These are phyloP conservation scores for Brachyistius frenatus DNA, from an alignment of 2,113 vertebrate species.

Conservation along the genomic window DNA sequence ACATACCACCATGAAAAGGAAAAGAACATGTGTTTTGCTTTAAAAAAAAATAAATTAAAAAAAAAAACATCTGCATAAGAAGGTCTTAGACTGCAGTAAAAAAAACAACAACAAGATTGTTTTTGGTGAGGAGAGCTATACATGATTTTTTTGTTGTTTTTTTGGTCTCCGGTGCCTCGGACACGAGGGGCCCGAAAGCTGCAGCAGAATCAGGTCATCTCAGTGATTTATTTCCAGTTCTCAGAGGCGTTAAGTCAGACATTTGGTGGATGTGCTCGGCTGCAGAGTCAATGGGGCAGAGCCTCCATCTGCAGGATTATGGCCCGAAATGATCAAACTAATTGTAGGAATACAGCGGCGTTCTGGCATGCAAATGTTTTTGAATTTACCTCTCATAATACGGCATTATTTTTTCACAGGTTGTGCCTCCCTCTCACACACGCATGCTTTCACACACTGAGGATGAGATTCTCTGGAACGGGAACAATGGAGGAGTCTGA, in stretches of 20 bases:
- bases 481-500: neutral
- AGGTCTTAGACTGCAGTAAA: neutral
- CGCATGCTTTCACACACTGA: neutral
- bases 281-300: constrained; percentile 49
- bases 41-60: fast-evolving
- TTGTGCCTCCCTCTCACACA: neutral
- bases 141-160: constrained; percentile 17
- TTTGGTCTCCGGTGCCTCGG: neutral
- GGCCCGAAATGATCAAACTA: constrained; percentile 40
- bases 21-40: constrained; percentile 7
- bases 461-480: neutral
- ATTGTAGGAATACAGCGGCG: constrained; percentile 21
- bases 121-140: neutral
- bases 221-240: constrained; percentile 47
- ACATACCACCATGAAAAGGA: neutral
- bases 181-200: neutral
- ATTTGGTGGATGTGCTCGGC: constrained; percentile 48
- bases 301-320: constrained; percentile 45
- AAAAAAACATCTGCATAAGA: neutral
- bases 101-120: neutral
- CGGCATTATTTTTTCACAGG: constrained; percentile 20
- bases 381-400: constrained; percentile 23
- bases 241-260: constrained; percentile 43
- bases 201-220: constrained; percentile 43
- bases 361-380: constrained; percentile 18